These are phyloP conservation scores for Xiphophorus hellerii DNA, from an alignment of 2,113 vertebrate species.

Conservation along the genomic window DNA sequence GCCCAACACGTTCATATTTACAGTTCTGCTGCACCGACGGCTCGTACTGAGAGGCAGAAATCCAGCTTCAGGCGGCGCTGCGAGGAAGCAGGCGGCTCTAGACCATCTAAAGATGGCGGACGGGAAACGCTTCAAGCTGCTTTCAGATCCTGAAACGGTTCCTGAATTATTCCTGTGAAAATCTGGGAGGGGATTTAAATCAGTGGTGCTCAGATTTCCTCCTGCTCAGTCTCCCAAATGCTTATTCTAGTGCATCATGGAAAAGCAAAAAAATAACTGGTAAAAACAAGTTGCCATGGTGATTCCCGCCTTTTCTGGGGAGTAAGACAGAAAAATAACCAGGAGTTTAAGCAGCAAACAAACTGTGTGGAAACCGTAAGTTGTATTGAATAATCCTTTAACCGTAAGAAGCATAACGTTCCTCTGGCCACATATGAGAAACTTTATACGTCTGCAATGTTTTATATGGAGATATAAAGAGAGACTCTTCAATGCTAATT, in stretches of 20 bases:
- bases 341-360: not conserved
- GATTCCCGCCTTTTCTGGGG: not conserved
- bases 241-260: not conserved
- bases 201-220: not conserved
- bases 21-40: conserved; percentile 34
- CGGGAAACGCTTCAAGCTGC: not conserved
- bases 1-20: conserved; percentile 44
- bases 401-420: not conserved
- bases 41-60: conserved; percentile 10
- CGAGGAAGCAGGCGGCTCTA: conserved; percentile 6
- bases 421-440: not conserved
- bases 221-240: not conserved
- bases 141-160: not conserved
- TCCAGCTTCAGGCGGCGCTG: not conserved
- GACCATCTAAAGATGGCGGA: too few species aligned
- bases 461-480: not conserved
- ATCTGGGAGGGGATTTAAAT: not conserved
- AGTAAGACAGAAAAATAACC: not conserved
- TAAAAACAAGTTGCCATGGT: not conserved
- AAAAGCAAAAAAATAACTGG: not conserved
- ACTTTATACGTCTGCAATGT: not conserved
- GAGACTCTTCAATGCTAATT: not conserved
- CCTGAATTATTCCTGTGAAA: not conserved
- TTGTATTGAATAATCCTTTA: not conserved
- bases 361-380: not conserved